A percentile compares a stretch with the other conserved stretches of the same genome.
Evolutionary conservation across 1,140 invertebrate species (phyloP).

Genomic region (Solenopsis invicta): DNA sequence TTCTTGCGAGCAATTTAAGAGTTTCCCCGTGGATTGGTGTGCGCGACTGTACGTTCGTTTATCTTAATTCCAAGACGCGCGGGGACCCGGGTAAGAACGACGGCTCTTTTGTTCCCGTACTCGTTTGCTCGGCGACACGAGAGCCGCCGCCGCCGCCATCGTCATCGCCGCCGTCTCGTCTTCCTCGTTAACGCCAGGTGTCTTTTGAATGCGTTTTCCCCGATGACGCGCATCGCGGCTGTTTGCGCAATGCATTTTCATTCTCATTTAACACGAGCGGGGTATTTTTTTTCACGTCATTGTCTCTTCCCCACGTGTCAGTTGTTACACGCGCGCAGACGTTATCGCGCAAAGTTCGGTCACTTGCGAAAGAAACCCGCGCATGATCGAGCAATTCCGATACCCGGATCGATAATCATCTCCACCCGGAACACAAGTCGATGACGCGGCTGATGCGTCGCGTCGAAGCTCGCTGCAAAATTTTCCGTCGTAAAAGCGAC

Average conservation of each 20-base stretch:
- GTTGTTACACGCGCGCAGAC: conserved; percentile 25
- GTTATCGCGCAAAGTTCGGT: conserved; percentile 7
- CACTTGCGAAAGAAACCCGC: conserved; percentile 27
- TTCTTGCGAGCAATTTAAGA: conserved; percentile 54
- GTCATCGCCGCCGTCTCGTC: neutral
- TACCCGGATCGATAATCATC: conserved; percentile 58
- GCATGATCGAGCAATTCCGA: conserved; percentile 42
- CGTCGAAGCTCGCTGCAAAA: conserved; percentile 35
- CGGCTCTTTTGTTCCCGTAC: conserved; percentile 18
- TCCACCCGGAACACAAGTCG: neutral
- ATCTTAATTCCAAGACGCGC: conserved; percentile 54
- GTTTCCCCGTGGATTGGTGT: conserved; percentile 24
- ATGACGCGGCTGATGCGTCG: conserved; percentile 53
- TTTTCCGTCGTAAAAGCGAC: conserved; percentile 44
- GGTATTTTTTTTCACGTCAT: neutral
- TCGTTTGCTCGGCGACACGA: neutral
- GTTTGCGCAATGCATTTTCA: conserved; percentile 1
- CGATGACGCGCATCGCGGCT: conserved; percentile 15
- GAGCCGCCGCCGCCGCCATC: neutral
- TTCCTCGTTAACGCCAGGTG: conserved; percentile 35
- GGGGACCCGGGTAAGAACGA: conserved; percentile 9
- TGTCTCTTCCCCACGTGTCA: neutral
- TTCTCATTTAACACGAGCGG: neutral
- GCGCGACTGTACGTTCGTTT: conserved; percentile 65
- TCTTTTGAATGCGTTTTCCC: conserved; percentile 39